A percentile compares a stretch with the other conserved stretches of the same genome.
Conservation (phyloP, 2,797 vertebrate species). For the Girardinus metallicus region DNA sequence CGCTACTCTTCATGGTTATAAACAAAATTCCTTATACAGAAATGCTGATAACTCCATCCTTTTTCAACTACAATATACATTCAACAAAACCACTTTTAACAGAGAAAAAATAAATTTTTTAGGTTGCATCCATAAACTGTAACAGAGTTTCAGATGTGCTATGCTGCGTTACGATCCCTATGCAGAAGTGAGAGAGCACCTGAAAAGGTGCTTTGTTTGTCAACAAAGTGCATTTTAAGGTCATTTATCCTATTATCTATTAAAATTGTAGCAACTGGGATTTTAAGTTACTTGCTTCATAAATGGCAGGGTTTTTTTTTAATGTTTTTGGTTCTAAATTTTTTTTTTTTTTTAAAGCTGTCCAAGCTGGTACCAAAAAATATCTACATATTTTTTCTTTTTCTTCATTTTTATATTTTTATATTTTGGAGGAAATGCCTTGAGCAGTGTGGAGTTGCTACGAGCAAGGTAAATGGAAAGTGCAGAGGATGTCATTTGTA, state of each 20-base stretch:
- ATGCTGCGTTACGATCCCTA: background rate
- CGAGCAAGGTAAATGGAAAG: conserved; percentile 33
- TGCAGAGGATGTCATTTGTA: conserved; percentile 39
- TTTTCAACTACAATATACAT: background rate
- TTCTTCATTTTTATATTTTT: background rate
- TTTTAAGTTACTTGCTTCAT: background rate
- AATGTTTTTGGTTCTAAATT: background rate
- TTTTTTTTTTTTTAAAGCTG: background rate
- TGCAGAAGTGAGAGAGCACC: no score
- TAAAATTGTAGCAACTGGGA: background rate
- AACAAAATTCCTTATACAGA: background rate
- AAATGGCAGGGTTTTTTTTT: background rate
- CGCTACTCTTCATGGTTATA: background rate
- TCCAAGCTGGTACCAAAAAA: conserved; percentile 11
- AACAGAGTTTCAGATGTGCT: background rate
- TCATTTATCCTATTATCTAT: background rate
- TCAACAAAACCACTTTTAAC: background rate
- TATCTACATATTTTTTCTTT: background rate
- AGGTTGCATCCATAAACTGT: background rate
- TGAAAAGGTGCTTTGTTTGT: background rate
- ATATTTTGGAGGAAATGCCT: background rate
- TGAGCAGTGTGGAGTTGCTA: conserved; percentile 5
- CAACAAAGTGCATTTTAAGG: background rate
- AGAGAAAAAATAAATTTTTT: background rate
- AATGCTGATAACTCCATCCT: no score